Evolutionary conservation across 2,113 vertebrate species (phyloP).

Genomic region (Agapornis roseicollis): DNA sequence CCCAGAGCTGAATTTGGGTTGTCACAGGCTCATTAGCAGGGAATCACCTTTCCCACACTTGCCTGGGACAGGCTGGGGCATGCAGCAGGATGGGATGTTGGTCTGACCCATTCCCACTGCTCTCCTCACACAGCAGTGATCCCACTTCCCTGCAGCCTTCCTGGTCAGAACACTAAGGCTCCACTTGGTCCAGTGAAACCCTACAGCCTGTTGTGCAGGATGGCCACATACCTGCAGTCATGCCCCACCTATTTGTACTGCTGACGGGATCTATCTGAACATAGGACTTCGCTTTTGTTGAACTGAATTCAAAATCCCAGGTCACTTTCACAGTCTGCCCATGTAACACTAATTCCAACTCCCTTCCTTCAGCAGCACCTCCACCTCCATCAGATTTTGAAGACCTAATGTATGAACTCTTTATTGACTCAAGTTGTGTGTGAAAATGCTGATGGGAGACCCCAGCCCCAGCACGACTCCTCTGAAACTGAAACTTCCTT

Average conservation of each 20-base stretch:
- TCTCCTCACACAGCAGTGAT: not conserved
- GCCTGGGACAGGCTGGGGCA: not conserved
- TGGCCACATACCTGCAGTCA: not conserved
- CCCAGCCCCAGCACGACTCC: not conserved
- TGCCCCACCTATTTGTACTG: not conserved
- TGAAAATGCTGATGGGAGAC: not conserved
- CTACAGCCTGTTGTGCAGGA: not conserved
- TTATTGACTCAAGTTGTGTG: not conserved
- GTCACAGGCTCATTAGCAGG: not conserved
- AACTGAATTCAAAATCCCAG: not conserved
- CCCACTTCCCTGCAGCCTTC: not conserved
- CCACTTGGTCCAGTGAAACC: not conserved
- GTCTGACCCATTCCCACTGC: not conserved
- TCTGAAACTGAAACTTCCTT: not conserved
- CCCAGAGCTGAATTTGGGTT: not conserved
- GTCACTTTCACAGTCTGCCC: not conserved
- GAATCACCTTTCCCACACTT: not conserved
- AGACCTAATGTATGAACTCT: not conserved
- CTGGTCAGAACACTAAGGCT: not conserved
- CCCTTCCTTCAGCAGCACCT: not conserved
- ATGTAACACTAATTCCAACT: not conserved
- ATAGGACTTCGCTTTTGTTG: not conserved
- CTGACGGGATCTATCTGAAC: not conserved
- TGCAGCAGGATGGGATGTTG: not conserved
- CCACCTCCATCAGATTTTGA: not conserved